Percentiles rank a stretch among this genome's conserved stretches.
phyloP scores from a whole-genome alignment of 2,888 invertebrate genomes.

The Atrina japonica region DNA sequence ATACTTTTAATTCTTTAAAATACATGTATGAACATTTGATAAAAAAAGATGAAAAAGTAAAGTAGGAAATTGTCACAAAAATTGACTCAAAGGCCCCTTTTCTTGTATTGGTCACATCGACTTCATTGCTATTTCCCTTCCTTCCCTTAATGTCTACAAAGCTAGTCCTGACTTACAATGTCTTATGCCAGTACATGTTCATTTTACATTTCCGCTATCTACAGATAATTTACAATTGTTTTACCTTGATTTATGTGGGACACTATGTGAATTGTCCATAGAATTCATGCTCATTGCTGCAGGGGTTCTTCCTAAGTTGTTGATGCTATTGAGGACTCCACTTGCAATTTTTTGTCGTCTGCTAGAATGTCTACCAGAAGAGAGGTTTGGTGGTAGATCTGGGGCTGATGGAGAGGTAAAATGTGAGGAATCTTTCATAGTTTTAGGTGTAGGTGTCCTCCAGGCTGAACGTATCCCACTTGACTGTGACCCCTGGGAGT shows the following conservation, averaged over 20 bases:
- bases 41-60: too few species aligned
- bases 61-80: too few species aligned
- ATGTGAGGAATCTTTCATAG: background rate
- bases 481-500: conserved; percentile 7
- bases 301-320: conserved; percentile 14
- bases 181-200: too few species aligned
- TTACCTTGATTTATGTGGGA: background rate
- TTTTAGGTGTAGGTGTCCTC: conserved; percentile 66
- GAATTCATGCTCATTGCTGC: conserved; percentile 1
- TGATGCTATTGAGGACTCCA: conserved; percentile 5
- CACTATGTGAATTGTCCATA: conserved; percentile 1
- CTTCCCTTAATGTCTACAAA: too few species aligned
- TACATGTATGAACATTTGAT: too few species aligned
- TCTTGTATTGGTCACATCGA: too few species aligned
- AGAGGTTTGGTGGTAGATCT: background rate
- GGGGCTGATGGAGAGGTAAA: conserved; percentile 1
- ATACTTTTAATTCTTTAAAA: too few species aligned
- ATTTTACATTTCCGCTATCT: too few species aligned
- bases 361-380: background rate
- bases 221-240: too few species aligned
- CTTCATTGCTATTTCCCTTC: too few species aligned
- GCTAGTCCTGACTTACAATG: too few species aligned
- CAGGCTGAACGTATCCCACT: conserved; percentile 62
- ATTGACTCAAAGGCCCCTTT: too few species aligned
- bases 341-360: conserved; percentile 21